Evolutionary conservation across 2,113 vertebrate species (phyloP).

Genomic region (Elgaria multicarinata): DNA sequence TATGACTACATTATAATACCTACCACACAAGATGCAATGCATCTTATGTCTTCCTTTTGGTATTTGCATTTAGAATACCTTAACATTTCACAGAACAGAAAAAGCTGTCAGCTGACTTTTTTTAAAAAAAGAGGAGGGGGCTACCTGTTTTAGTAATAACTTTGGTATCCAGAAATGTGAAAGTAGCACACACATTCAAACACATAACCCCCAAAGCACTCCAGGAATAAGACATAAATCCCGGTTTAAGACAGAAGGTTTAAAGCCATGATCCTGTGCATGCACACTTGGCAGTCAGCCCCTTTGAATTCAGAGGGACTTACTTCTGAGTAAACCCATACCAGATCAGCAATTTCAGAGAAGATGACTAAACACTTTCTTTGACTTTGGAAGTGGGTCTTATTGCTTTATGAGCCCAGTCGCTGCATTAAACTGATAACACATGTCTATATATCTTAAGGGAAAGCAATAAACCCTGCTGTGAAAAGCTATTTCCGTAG

Average conservation of each 20-base stretch:
- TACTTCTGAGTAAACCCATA: not conserved
- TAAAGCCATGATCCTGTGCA: slow-evolving; percentile 7
- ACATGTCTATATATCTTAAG: slow-evolving; percentile 74
- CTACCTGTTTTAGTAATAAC: slow-evolving; percentile 51
- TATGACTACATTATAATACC: slow-evolving; percentile 19
- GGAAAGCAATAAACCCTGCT: slow-evolving; percentile 73
- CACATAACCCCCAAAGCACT: not conserved
- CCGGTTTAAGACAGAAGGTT: slow-evolving; percentile 14
- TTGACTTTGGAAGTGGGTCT: slow-evolving; percentile 60
- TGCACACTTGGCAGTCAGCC: not conserved
- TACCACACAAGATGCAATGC: slow-evolving; percentile 45
- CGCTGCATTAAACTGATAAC: slow-evolving; percentile 81
- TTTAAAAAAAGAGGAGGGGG: slow-evolving; percentile 15
- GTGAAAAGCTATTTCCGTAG: slow-evolving; percentile 74
- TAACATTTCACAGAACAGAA: slow-evolving; percentile 60
- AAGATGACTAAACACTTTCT: slow-evolving; percentile 60
- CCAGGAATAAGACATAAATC: slow-evolving; percentile 45
- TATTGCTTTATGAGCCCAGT: slow-evolving; percentile 68
- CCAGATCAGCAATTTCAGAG: slow-evolving; percentile 3
- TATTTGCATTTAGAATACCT: slow-evolving; percentile 71
- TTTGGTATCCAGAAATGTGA: slow-evolving; percentile 62
- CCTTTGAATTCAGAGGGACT: not conserved
- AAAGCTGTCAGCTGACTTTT: slow-evolving; percentile 15
- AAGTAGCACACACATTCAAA: slow-evolving; percentile 36
- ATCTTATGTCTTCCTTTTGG: slow-evolving; percentile 39